phyloP scores from a whole-genome alignment of 2,888 invertebrate species.

The Branchipolynoe longqiensis region DNA sequence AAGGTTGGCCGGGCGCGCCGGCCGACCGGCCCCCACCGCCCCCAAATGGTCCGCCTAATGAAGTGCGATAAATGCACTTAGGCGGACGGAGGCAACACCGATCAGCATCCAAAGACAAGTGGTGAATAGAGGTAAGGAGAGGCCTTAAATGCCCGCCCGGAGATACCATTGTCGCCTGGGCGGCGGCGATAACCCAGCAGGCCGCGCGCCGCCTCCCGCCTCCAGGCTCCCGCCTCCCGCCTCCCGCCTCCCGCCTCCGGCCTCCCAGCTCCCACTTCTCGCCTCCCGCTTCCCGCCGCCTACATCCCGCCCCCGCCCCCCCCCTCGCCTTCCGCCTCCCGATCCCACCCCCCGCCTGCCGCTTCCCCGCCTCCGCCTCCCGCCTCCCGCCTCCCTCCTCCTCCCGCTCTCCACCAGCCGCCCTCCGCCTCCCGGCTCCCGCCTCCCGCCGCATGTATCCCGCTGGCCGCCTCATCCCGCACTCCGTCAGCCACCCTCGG shows the following conservation, averaged over 20 bases:
- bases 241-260: no score
- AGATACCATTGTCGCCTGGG: constrained; percentile 46
- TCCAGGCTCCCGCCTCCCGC: no score
- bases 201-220: background rate
- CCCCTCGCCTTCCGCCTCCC: background rate
- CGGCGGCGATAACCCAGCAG: constrained; percentile 56
- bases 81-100: constrained; percentile 41
- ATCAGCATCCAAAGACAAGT: constrained; percentile 50
- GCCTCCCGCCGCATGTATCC: no score
- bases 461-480: background rate
- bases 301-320: background rate
- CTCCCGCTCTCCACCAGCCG: background rate
- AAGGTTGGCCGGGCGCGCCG: no score
- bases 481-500: background rate
- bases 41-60: constrained; percentile 54
- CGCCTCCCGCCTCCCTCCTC: background rate
- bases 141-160: constrained; percentile 48
- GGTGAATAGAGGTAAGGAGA: constrained; percentile 49
- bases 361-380: no score
- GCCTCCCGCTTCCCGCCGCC: no score
- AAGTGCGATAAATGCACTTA: constrained; percentile 58
- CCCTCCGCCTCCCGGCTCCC: background rate
- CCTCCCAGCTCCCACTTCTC: background rate
- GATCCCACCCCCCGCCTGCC: no score
- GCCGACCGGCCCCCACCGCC: background rate